phyloP scores from a whole-genome alignment of 2,797 vertebrate genomes.

The Kryptopterus vitreolus region DNA sequence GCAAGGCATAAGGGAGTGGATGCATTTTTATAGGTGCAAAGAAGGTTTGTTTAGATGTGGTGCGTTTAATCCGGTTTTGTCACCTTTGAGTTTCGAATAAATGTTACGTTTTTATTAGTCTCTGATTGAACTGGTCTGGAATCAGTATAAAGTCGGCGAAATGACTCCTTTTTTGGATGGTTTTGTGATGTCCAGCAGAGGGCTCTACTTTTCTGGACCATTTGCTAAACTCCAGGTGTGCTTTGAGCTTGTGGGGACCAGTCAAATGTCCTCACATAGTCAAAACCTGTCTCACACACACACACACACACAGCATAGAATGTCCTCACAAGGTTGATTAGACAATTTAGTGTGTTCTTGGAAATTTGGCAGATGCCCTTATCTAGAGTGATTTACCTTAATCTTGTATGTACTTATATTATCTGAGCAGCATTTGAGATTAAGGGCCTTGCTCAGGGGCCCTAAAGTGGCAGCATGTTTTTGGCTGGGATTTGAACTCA shows the following conservation, averaged over 20 bases:
- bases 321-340: not conserved
- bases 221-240: not conserved
- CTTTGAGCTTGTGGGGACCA: not conserved
- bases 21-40: not conserved
- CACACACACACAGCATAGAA: not conserved
- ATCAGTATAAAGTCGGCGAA: not conserved
- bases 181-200: constrained; percentile 33
- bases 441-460: no score
- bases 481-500: no score
- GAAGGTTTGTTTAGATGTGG: not conserved
- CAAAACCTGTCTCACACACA: no score
- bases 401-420: no score
- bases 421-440: no score
- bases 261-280: no score
- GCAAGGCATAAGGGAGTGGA: not conserved
- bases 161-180: not conserved
- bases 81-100: not conserved
- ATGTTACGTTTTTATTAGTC: no score
- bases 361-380: no score
- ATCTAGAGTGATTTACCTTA: no score
- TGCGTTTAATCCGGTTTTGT: not conserved
- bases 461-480: no score
- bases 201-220: constrained; percentile 11
- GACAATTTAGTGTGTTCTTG: not conserved
- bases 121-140: not conserved